Evolutionary conservation across 2,797 vertebrate genomes (phyloP), one percentile per base, ranked within the genome.

Genomic region (Limosa lapponica): DNA sequence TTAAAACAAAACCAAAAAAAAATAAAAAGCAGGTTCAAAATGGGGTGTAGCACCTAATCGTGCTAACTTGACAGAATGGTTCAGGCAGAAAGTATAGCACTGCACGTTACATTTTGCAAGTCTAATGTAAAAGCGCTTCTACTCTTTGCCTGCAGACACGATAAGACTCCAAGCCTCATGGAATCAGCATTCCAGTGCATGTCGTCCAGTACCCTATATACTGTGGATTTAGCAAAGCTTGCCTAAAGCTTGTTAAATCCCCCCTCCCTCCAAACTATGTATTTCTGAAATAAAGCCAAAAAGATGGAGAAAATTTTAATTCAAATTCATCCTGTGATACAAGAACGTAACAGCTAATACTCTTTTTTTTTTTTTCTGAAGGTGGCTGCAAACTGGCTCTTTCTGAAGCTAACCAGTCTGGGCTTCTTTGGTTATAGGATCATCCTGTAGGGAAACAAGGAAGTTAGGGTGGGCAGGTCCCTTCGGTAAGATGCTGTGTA

Each of bases 221-320:
- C 69, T 82, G 82, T 89, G 85, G 69, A 95, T 94, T 96, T 94
- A 95, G 84, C 74, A 96, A 73, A 94, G 82, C 92, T 94, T 79
- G 70, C 87, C 94, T 94, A 93, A 94, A 89, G 73, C 89, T 85
- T 94, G 69, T 61, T 82, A 91, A 96, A 89, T 67, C 81, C 43
- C 11, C 32, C 82, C 64, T 77, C 78, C 78, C 89, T 87, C 86
- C 49, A 88, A 79, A 59, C 66, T 30, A 64, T 22, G 10, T 57
- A 82, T 95, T 97, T 95, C 79, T 97, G 88, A 96, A 82, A 74
- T 66, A 75, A 77, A 75, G 80, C 87, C 49, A 89, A 87, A 95
- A 80, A 84, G 36, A 72, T 79, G 79, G 32, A 96, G 74, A 66
- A 95, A 95, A 87, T 51, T 89, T 66, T 79, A 82, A 94, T 89